Evolutionary conservation across 2,797 vertebrate genomes (phyloP).

Genomic region (Amblyopsis hoosieri): DNA sequence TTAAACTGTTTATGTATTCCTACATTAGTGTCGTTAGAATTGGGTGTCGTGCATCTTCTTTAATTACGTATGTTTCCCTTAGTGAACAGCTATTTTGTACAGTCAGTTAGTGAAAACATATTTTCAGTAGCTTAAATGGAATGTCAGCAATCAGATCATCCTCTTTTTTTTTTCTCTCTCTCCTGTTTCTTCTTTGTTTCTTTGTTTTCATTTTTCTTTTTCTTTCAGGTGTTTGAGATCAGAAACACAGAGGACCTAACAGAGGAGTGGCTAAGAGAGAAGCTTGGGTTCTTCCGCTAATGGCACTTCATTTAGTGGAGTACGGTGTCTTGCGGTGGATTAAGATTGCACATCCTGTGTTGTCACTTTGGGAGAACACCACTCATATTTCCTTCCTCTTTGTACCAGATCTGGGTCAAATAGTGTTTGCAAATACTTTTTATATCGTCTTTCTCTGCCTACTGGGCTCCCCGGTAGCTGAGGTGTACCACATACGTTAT

Average conservation of each 20-base stretch:
- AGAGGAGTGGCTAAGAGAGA: constrained; percentile 83
- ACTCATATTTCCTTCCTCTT: constrained; percentile 57
- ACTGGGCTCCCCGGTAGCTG: constrained; percentile 12
- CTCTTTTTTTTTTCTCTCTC: background rate
- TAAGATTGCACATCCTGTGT: constrained; percentile 49
- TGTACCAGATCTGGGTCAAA: constrained; percentile 51
- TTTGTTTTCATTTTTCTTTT: constrained; percentile 1
- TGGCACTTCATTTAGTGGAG: constrained; percentile 1
- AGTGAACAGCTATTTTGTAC: too few species aligned
- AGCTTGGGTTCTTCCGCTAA: constrained; percentile 81
- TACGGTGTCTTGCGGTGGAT: constrained; percentile 41
- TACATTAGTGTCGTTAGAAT: background rate
- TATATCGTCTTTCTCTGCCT: constrained; percentile 25
- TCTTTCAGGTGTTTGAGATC: constrained; percentile 82
- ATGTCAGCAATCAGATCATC: background rate
- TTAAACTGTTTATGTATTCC: background rate
- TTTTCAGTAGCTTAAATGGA: too few species aligned
- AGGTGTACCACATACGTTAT: constrained; percentile 1
- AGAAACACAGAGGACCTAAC: constrained; percentile 83
- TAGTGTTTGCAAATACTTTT: constrained; percentile 28
- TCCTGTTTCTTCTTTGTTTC: background rate
- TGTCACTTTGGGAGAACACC: constrained; percentile 51
- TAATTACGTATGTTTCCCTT: too few species aligned
- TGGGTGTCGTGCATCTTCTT: too few species aligned
- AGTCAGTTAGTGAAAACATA: too few species aligned